Conservation (phyloP, 2,888 invertebrate species). For the Drosophila gaucha region DNA sequence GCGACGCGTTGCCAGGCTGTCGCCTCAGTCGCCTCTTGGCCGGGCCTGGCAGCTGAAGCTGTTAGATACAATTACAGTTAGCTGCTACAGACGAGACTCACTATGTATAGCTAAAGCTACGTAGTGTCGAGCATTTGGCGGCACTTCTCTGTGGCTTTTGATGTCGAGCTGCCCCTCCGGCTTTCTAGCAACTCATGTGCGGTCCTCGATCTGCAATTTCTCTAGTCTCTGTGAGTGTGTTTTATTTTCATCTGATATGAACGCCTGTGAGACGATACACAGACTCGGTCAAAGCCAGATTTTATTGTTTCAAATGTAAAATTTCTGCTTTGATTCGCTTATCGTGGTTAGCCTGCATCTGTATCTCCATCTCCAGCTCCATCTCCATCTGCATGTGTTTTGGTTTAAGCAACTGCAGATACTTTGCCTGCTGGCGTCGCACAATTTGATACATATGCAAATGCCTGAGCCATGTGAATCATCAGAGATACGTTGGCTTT, state of each 20-base stretch:
- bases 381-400: slow-evolving; percentile 23
- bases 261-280: slow-evolving; percentile 5
- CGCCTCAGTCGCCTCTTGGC: slow-evolving; percentile 35
- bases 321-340: slow-evolving; percentile 56
- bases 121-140: slow-evolving; percentile 52
- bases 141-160: slow-evolving; percentile 59
- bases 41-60: slow-evolving; percentile 68
- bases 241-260: slow-evolving; percentile 26
- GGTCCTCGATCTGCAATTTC: slow-evolving; percentile 41
- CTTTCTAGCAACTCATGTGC: slow-evolving; percentile 60
- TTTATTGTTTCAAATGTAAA: slow-evolving; percentile 65
- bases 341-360: slow-evolving; percentile 41
- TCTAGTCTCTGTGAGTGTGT: slow-evolving; percentile 11
- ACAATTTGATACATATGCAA: slow-evolving; percentile 53
- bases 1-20: slow-evolving; percentile 71
- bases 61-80: slow-evolving; percentile 79
- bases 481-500: slow-evolving; percentile 50
- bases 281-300: slow-evolving; percentile 24
- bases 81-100: slow-evolving; percentile 43
- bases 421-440: slow-evolving; percentile 33
- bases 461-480: slow-evolving; percentile 63
- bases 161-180: slow-evolving; percentile 53
- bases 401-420: slow-evolving; percentile 33
- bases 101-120: slow-evolving; percentile 36
- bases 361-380: slow-evolving; percentile 9